A percentile compares a stretch with the other conserved stretches of the same genome.
Conservation (phyloP, 2,888 invertebrate genomes). For the Rambutsinella grinnellia region DNA sequence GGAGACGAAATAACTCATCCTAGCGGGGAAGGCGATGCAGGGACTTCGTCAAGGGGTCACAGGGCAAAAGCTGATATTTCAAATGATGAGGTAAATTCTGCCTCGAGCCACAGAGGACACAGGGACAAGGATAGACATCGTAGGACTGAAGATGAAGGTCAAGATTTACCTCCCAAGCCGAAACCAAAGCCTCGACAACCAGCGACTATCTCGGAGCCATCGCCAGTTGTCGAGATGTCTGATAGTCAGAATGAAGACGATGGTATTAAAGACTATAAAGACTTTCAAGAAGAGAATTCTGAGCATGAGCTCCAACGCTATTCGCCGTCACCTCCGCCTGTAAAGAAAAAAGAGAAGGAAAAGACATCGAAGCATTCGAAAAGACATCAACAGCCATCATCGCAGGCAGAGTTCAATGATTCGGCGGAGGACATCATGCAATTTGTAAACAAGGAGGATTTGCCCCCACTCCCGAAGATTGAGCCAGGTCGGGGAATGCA, state of each 20-base stretch:
- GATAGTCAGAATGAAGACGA: not conserved
- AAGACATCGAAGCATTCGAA: not conserved
- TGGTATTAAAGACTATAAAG: not conserved
- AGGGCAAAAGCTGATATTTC: not conserved
- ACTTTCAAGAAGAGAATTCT: not conserved
- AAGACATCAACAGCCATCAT: not conserved
- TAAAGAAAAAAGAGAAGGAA: not conserved
- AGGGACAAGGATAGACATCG: too few species aligned
- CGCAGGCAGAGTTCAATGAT: not conserved
- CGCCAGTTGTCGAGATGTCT: not conserved
- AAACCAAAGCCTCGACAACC: not conserved
- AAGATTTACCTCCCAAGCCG: not conserved
- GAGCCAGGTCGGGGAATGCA: conserved; percentile 38
- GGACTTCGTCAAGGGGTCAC: not conserved
- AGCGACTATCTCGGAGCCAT: not conserved
- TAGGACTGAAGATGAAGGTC: too few species aligned
- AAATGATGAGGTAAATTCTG: too few species aligned
- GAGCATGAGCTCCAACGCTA: not conserved
- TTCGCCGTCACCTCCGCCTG: not conserved
- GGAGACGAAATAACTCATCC: too few species aligned
- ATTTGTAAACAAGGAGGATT: conserved; percentile 33
- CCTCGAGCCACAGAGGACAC: too few species aligned
- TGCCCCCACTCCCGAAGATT: conserved; percentile 24
- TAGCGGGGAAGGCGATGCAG: conserved; percentile 32
- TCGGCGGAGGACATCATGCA: not conserved